Conservation (phyloP, 2,888 invertebrate genomes). For the Pseudeuparius sepicola region DNA sequence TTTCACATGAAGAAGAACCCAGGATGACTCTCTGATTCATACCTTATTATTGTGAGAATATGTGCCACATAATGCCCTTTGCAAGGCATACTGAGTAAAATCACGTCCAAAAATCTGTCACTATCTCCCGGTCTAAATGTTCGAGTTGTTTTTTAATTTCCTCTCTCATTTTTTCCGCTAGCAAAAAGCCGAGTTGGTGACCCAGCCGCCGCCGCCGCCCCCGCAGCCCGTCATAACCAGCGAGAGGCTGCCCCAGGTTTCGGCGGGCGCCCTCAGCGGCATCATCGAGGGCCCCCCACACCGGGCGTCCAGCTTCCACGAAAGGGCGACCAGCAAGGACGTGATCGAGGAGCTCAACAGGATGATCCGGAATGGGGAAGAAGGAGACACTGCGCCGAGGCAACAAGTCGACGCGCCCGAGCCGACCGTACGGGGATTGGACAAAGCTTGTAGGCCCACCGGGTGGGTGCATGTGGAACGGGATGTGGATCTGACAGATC, state of each 20-base stretch:
- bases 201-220: slow-evolving; percentile 23
- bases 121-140: no score
- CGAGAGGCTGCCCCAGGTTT: slow-evolving; percentile 35
- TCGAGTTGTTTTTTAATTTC: neutral
- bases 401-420: slow-evolving; percentile 18
- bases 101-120: no score
- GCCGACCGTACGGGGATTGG: slow-evolving; percentile 39
- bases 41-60: no score
- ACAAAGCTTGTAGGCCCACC: slow-evolving; percentile 58
- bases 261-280: slow-evolving; percentile 35
- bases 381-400: slow-evolving; percentile 28
- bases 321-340: slow-evolving; percentile 64
- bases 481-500: slow-evolving; percentile 68
- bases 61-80: no score
- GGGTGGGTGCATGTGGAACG: slow-evolving; percentile 74
- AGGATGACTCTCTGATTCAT: no score
- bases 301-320: slow-evolving; percentile 59
- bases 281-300: slow-evolving; percentile 43
- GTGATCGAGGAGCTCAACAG: slow-evolving; percentile 66
- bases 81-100: no score
- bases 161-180: neutral
- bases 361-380: slow-evolving; percentile 49
- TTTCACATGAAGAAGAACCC: no score
- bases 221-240: slow-evolving; percentile 36
- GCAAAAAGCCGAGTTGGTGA: slow-evolving; percentile 28